A percentile compares a stretch with the other conserved stretches of the same genome.
phyloP scores from a whole-genome alignment of 2,888 invertebrate genomes.

The Troides aeacus region DNA sequence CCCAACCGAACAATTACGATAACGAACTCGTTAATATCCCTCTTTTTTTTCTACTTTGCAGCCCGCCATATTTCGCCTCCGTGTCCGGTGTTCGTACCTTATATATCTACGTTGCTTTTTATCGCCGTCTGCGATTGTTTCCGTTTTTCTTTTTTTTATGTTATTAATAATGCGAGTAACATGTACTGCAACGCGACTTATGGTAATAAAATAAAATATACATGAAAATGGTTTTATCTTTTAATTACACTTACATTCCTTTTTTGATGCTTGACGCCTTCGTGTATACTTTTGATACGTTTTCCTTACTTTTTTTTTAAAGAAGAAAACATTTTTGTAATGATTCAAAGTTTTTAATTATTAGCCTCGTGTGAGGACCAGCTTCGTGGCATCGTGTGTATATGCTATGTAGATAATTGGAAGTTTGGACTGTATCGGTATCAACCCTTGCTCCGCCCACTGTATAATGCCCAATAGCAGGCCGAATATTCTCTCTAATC shows the following conservation, averaged over 20 bases:
- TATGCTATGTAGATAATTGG: conserved; percentile 3
- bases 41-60: conserved; percentile 49
- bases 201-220: conserved; percentile 26
- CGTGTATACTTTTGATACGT: neutral
- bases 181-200: conserved; percentile 42
- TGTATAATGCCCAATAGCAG: conserved; percentile 48
- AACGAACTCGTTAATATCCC: conserved; percentile 47
- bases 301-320: neutral
- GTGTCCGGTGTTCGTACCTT: conserved; percentile 34
- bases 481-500: conserved; percentile 43
- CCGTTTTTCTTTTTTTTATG: conserved; percentile 30
- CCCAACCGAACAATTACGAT: conserved; percentile 52
- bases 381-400: neutral
- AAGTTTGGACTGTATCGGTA: conserved; percentile 35
- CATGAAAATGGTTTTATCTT: conserved; percentile 17
- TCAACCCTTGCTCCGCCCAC: conserved; percentile 52
- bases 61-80: conserved; percentile 36
- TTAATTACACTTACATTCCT: conserved; percentile 12
- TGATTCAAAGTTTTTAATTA: neutral
- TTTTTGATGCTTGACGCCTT: conserved; percentile 10
- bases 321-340: neutral
- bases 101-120: conserved; percentile 31
- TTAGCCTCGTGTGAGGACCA: neutral
- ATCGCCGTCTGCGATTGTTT: conserved; percentile 36
- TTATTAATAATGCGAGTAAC: conserved; percentile 33